Percentiles rank a stretch among this genome's conserved stretches.
phyloP scores from a whole-genome alignment of 2,888 invertebrate species.

The Chironomus riparius region DNA sequence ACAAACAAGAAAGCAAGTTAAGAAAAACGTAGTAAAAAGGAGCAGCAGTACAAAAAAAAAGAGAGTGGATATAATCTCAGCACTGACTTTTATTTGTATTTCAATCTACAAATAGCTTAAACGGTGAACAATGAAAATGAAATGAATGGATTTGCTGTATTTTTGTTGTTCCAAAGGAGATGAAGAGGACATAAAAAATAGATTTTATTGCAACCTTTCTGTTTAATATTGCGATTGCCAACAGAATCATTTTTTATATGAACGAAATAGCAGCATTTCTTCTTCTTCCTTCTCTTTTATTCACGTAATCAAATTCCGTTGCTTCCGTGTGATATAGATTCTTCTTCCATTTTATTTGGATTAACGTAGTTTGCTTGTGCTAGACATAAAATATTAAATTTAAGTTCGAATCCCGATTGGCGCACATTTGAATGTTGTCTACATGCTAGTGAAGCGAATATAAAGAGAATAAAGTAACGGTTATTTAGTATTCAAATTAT shows the following conservation, averaged over 20 bases:
- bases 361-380: too few relatives aligned
- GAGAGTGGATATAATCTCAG: conserved; percentile 17
- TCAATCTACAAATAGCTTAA: conserved; percentile 16
- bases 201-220: conserved; percentile 24
- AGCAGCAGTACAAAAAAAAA: too few relatives aligned
- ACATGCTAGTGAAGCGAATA: too few relatives aligned
- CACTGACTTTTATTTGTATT: conserved; percentile 19
- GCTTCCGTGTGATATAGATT: neutral
- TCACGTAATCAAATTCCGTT: neutral
- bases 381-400: too few relatives aligned
- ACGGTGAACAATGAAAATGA: neutral
- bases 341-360: too few relatives aligned
- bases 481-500: too few relatives aligned
- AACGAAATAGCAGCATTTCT: neutral
- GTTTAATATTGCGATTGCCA: neutral
- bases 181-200: conserved; percentile 17
- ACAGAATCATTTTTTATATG: conserved; percentile 6
- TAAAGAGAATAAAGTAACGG: too few relatives aligned
- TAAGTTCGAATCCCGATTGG: too few relatives aligned
- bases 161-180: neutral
- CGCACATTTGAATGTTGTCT: too few relatives aligned
- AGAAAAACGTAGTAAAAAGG: too few relatives aligned
- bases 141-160: conserved; percentile 1
- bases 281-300: neutral
- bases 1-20: too few relatives aligned